These are phyloP conservation scores for rabbit (Oryctolagus cuniculus) DNA, from an alignment of 2,113 vertebrate species.

Conservation along the genomic window mOryCun1.1 NC_091432.1:200141001-200141500, in stretches of 20 bases:
- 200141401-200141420: conserved; percentile 28
- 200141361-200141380: conserved; percentile 68
- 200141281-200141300: conserved; percentile 62
- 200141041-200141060: conserved; percentile 21
- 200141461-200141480: conserved; percentile 51
- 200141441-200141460: conserved; percentile 51
- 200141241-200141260: conserved; percentile 66
- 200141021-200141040: conserved; percentile 71
- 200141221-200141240: conserved; percentile 48
- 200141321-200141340: conserved; percentile 27
- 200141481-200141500: conserved; percentile 49
- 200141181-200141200: conserved; percentile 49
- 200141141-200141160: conserved; percentile 57
- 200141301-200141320: conserved; percentile 40
- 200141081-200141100: conserved; percentile 58
- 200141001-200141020: conserved; percentile 62
- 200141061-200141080: conserved; percentile 68
- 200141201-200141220: conserved; percentile 47
- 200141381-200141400: conserved; percentile 23
- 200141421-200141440: conserved; percentile 63
- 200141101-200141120: conserved; percentile 48
- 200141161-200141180: conserved; percentile 70
- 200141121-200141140: conserved; percentile 60
- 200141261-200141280: conserved; percentile 6
- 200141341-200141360: neutral